phyloP scores from a whole-genome alignment of 1,140 invertebrate genomes.

The Eciton burchellii region DNA sequence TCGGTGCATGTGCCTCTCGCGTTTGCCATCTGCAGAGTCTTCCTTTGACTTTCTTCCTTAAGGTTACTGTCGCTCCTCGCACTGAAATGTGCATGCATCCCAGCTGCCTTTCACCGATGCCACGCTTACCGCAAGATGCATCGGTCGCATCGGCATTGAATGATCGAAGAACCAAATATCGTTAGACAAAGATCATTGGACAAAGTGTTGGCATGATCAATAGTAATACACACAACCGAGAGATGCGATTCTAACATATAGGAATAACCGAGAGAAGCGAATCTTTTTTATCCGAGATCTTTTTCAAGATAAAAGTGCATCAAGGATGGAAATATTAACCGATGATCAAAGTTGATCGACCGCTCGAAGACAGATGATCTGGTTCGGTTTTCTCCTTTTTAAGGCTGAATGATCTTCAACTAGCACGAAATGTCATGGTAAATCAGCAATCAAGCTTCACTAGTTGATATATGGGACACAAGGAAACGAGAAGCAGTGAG shows the following conservation, averaged over 20 bases:
- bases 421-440: too few species aligned
- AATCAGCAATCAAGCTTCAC: too few species aligned
- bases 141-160: background rate
- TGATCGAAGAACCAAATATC: background rate
- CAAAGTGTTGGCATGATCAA: background rate
- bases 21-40: conserved; percentile 37
- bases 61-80: conserved; percentile 36
- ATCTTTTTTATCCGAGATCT: background rate
- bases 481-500: background rate
- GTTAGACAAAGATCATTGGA: background rate
- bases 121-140: background rate
- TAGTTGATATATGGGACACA: background rate
- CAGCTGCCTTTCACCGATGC: conserved; percentile 11
- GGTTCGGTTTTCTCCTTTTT: background rate
- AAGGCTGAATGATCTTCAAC: too few species aligned
- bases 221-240: background rate
- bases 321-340: background rate
- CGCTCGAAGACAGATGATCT: too few species aligned
- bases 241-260: background rate
- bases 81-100: conserved; percentile 12
- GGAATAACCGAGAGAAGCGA: background rate
- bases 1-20: background rate
- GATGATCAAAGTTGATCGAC: background rate
- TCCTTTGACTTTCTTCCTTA: conserved; percentile 67
- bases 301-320: background rate